A percentile compares a stretch with the other conserved stretches of the same genome.
Evolutionary conservation across 2,113 vertebrate genomes (phyloP).

Genomic region (Heloderma charlesbogerti): DNA sequence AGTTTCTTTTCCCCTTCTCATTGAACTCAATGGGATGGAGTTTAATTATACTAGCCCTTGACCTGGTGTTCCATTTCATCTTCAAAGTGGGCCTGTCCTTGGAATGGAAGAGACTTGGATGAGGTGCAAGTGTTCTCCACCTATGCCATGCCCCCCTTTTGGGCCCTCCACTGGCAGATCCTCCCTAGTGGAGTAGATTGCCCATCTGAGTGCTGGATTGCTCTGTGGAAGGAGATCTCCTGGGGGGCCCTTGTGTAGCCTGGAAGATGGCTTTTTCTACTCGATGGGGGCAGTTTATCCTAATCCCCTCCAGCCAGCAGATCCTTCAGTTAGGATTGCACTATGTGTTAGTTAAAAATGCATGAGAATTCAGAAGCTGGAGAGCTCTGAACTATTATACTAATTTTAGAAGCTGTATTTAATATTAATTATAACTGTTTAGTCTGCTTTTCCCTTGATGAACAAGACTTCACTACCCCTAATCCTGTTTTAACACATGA

Average conservation of each 20-base stretch:
- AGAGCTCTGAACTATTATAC: background rate
- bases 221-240: too few species aligned
- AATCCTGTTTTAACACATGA: background rate
- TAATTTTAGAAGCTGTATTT: constrained; percentile 2
- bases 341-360: background rate
- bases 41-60: background rate
- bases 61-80: background rate
- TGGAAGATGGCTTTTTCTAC: background rate
- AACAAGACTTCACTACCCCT: background rate
- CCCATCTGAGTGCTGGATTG: background rate
- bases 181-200: background rate
- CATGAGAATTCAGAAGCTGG: background rate
- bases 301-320: background rate
- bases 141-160: background rate
- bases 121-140: too few species aligned
- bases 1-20: background rate
- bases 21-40: background rate
- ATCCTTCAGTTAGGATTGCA: background rate
- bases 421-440: background rate
- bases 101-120: background rate
- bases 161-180: background rate
- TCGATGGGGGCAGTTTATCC: background rate
- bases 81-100: background rate
- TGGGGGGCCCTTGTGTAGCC: background rate
- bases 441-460: background rate